These are phyloP conservation scores for Campopleginae sp. DNA, from an alignment of 2,888 invertebrate species.

Conservation along the genomic window DNA sequence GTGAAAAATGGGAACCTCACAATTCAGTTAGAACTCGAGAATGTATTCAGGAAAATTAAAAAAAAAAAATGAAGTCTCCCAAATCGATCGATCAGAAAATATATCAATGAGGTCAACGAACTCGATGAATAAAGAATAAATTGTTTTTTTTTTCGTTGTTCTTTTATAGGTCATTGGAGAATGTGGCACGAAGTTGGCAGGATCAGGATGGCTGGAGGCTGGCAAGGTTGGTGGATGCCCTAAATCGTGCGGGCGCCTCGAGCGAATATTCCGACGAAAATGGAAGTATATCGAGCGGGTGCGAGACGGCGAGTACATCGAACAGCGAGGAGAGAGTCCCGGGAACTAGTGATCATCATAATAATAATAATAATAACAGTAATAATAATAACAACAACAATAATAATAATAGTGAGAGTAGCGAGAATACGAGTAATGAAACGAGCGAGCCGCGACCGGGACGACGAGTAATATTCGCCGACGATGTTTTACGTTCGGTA, in stretches of 20 bases:
- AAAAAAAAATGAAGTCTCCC: no score
- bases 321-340: constrained; percentile 82
- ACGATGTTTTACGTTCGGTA: constrained; percentile 68
- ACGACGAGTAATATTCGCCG: constrained; percentile 74
- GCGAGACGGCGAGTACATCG: constrained; percentile 91
- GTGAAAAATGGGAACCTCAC: no score
- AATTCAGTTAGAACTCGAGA: no score
- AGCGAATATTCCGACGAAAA: constrained; percentile 81
- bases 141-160: constrained; percentile 21
- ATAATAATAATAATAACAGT: constrained; percentile 45
- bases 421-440: constrained; percentile 65
- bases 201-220: constrained; percentile 81
- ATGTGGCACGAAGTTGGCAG: constrained; percentile 81
- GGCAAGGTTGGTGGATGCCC: constrained; percentile 79
- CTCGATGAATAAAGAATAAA: constrained; percentile 11
- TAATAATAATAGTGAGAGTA: not conserved
- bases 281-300: constrained; percentile 89
- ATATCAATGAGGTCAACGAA: not conserved
- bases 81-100: not conserved
- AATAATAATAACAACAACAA: constrained; percentile 24
- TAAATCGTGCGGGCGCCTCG: constrained; percentile 77
- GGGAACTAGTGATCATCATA: constrained; percentile 78
- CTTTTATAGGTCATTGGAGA: constrained; percentile 76
- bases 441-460: constrained; percentile 71
- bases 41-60: no score